Percentiles rank a stretch among this genome's conserved stretches.
These are phyloP conservation scores for Eretmochelys imbricata DNA, from an alignment of 2,113 vertebrate species.

Conservation along the genomic window DNA sequence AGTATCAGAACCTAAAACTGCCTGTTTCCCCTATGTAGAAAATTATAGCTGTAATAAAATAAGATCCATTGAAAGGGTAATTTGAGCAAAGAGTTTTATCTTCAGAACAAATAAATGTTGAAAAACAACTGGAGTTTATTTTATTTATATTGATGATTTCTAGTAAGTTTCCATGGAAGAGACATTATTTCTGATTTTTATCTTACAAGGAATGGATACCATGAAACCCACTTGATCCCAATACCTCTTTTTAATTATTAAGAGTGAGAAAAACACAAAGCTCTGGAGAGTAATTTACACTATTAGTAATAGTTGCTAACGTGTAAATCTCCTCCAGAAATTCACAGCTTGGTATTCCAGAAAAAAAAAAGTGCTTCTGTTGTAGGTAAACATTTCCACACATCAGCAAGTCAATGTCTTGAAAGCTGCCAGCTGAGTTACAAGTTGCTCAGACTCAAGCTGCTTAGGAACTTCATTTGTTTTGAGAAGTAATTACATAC, in stretches of 20 bases:
- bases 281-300: not conserved
- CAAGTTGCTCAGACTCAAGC: constrained; percentile 38
- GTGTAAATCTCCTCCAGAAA: not conserved
- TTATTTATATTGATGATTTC: not conserved
- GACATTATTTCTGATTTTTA: not conserved
- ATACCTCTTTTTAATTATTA: not conserved
- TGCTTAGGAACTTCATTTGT: constrained; percentile 63
- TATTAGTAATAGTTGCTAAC: not conserved
- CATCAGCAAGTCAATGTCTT: not conserved
- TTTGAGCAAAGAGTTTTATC: not conserved
- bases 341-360: not conserved
- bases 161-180: not conserved
- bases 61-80: not conserved
- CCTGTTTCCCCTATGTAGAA: accelerated
- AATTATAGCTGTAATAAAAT: not conserved
- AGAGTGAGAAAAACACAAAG: not conserved
- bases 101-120: not conserved
- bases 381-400: not conserved
- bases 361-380: not conserved
- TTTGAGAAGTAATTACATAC: constrained; percentile 67
- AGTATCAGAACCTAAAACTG: not conserved
- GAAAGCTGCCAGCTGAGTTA: not conserved
- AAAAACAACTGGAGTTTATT: not conserved
- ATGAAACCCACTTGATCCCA: not conserved
- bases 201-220: not conserved